Conservation (phyloP, 2,113 vertebrate species). For the Callopanchax toddi region DNA sequence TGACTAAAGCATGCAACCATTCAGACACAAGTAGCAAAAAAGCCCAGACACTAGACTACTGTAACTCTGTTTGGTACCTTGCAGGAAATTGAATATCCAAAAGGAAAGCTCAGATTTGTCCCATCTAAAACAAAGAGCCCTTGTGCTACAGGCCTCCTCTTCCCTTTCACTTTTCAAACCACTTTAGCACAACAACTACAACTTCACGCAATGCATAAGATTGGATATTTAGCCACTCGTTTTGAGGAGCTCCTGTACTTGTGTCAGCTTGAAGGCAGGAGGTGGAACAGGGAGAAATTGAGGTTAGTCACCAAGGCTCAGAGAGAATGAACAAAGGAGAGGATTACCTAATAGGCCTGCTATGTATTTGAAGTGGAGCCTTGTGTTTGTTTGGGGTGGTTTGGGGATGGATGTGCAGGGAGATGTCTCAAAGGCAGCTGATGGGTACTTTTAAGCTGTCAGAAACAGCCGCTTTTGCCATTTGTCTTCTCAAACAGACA, state of each 20-base stretch:
- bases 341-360: slow-evolving; percentile 88
- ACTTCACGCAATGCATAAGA: slow-evolving; percentile 21
- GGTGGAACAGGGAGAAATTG: slow-evolving; percentile 79
- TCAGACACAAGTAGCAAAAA: slow-evolving; percentile 51
- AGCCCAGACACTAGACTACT: slow-evolving; percentile 72
- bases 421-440: slow-evolving; percentile 80
- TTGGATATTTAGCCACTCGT: slow-evolving; percentile 38
- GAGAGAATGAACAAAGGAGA: slow-evolving; percentile 87
- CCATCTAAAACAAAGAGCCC: slow-evolving; percentile 73
- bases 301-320: slow-evolving; percentile 85
- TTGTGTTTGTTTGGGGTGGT: slow-evolving; percentile 87
- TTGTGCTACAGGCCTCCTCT: slow-evolving; percentile 56
- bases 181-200: slow-evolving; percentile 47
- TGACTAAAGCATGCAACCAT: slow-evolving; percentile 68
- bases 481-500: slow-evolving; percentile 50
- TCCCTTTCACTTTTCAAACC: slow-evolving; percentile 20
- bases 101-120: slow-evolving; percentile 78
- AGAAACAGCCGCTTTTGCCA: slow-evolving; percentile 64
- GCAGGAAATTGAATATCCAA: slow-evolving; percentile 80
- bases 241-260: slow-evolving; percentile 17
- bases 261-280: slow-evolving; percentile 67
- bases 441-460: slow-evolving; percentile 81
- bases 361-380: slow-evolving; percentile 88
- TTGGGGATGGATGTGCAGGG: slow-evolving; percentile 78
- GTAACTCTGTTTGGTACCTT: slow-evolving; percentile 71